Evolutionary conservation across 2,888 invertebrate species (phyloP).

Genomic region (Gryllus longicercus): DNA sequence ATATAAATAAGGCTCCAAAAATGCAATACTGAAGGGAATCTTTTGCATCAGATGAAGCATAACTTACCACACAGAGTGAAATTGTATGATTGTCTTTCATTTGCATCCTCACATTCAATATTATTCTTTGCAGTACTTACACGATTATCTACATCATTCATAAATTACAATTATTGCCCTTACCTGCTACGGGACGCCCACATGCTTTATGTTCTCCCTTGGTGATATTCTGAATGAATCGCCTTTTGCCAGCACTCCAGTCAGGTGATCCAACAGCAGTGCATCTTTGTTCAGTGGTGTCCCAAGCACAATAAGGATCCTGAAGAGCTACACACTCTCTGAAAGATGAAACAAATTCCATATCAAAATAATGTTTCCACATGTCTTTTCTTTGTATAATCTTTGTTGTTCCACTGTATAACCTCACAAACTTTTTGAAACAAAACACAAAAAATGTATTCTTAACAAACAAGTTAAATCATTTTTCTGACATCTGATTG

Average conservation of each 20-base stretch:
- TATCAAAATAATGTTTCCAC: neutral
- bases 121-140: too few relatives aligned
- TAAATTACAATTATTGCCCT: neutral
- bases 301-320: conserved; percentile 98
- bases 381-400: too few relatives aligned
- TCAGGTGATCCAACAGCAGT: conserved; percentile 55
- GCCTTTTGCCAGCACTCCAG: conserved; percentile 56
- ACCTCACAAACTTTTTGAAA: neutral
- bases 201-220: conserved; percentile 63
- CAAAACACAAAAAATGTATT: neutral
- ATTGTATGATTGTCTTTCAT: too few relatives aligned
- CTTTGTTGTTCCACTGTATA: neutral
- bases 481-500: too few relatives aligned
- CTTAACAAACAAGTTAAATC: too few relatives aligned
- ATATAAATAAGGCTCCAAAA: neutral
- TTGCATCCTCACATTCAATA: too few relatives aligned
- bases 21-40: neutral
- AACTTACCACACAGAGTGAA: too few relatives aligned
- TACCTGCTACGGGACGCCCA: conserved; percentile 41
- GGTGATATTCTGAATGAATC: conserved; percentile 69
- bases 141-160: too few relatives aligned
- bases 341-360: conserved; percentile 45
- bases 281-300: conserved; percentile 58
- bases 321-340: conserved; percentile 85
- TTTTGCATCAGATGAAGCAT: too few relatives aligned